Evolutionary conservation across 1,140 invertebrate genomes (phyloP).

Genomic region (Drosophila melanica): DNA sequence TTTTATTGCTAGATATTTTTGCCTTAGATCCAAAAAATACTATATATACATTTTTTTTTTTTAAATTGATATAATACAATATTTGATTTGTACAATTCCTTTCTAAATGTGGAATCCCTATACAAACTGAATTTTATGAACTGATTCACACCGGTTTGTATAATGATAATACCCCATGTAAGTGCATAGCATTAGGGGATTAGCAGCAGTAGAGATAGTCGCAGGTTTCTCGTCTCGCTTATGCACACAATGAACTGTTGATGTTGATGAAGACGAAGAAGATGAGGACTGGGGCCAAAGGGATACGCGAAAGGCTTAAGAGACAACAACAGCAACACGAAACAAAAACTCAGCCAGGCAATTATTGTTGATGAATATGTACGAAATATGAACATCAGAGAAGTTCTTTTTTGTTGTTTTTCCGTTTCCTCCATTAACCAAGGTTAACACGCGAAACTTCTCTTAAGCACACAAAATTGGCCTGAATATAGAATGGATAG

Average conservation of each 20-base stretch:
- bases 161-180: background rate
- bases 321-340: slow-evolving; percentile 7
- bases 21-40: too few species aligned
- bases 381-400: slow-evolving; percentile 53
- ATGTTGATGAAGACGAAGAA: slow-evolving; percentile 19
- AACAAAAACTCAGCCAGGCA: slow-evolving; percentile 59
- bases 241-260: slow-evolving; percentile 32
- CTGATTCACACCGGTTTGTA: background rate
- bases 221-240: slow-evolving; percentile 27
- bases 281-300: slow-evolving; percentile 25
- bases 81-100: background rate
- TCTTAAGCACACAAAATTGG: slow-evolving; percentile 23
- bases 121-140: background rate
- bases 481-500: slow-evolving; percentile 24
- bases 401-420: slow-evolving; percentile 11
- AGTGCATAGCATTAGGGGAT: slow-evolving; percentile 16
- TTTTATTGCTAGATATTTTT: too few species aligned
- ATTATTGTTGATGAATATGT: slow-evolving; percentile 78
- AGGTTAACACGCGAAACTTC: slow-evolving; percentile 52
- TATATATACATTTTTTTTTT: too few species aligned
- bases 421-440: background rate
- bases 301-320: slow-evolving; percentile 41
- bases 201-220: slow-evolving; percentile 17
- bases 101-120: background rate
- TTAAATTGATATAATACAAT: background rate